A percentile compares a stretch with the other conserved stretches of the same genome.
Evolutionary conservation across 2,888 invertebrate genomes (phyloP).

Genomic region (Laothoe populi): DNA sequence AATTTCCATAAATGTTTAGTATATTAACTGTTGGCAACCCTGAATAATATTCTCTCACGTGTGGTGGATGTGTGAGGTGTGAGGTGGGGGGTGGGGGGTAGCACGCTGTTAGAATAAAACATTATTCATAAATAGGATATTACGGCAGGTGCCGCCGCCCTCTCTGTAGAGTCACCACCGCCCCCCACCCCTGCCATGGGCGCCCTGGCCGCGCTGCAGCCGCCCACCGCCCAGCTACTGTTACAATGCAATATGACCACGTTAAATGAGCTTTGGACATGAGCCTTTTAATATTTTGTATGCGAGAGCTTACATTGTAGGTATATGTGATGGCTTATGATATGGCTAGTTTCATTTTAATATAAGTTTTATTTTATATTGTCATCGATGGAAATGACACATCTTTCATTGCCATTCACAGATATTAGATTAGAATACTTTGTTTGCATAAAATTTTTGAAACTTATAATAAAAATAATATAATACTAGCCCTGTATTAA

Average conservation of each 20-base stretch:
- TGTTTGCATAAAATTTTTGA: no score
- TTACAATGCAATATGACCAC: slow-evolving; percentile 38
- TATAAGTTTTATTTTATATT: no score
- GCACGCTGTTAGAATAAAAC: slow-evolving; percentile 84
- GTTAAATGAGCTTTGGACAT: slow-evolving; percentile 28
- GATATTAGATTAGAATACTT: no score
- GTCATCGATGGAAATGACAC: no score
- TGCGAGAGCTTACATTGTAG: background rate
- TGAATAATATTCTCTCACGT: slow-evolving; percentile 38
- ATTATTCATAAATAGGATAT: slow-evolving; percentile 85
- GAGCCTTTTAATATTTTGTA: slow-evolving; percentile 35
- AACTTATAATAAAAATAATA: no score
- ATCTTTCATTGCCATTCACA: no score
- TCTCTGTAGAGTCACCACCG: background rate
- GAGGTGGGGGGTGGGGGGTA: slow-evolving; percentile 51
- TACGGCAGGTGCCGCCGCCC: slow-evolving; percentile 51
- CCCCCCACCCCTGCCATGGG: slow-evolving; percentile 26
- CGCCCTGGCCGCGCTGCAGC: slow-evolving; percentile 32
- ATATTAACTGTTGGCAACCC: slow-evolving; percentile 46
- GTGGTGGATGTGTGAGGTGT: slow-evolving; percentile 32
- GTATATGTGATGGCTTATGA: background rate
- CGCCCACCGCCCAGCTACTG: slow-evolving; percentile 27
- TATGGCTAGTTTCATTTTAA: background rate
- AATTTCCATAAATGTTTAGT: background rate
- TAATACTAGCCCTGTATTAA: no score